Percentiles rank a stretch among this genome's conserved stretches.
phyloP scores from a whole-genome alignment of 2,797 vertebrate species.

The Melanotaenia parkinsoni region DNA sequence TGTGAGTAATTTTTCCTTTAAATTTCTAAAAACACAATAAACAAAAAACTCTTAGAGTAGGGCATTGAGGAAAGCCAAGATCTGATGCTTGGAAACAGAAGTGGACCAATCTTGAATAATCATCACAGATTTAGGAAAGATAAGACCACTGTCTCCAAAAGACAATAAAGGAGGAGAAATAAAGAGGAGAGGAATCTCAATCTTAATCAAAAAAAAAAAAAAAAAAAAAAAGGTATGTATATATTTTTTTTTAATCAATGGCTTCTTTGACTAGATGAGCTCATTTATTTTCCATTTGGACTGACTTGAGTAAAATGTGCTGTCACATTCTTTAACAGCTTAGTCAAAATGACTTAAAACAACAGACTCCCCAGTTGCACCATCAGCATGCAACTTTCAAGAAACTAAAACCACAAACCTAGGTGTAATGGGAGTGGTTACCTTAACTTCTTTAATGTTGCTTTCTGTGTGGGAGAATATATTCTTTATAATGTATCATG shows the following conservation, averaged over 20 bases:
- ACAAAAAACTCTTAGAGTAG: constrained; percentile 32
- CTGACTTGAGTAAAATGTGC: constrained; percentile 34
- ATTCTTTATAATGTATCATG: constrained; percentile 34
- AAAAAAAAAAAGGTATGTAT: too few species aligned
- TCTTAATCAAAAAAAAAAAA: too few species aligned
- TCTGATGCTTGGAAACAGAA: constrained; percentile 58
- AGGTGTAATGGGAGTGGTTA: constrained; percentile 41
- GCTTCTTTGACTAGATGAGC: constrained; percentile 55
- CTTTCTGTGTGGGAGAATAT: constrained; percentile 38
- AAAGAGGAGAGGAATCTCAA: constrained; percentile 21
- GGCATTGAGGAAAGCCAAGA: constrained; percentile 19
- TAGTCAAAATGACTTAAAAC: constrained; percentile 8
- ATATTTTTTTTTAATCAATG: constrained; percentile 25
- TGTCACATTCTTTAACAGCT: background rate
- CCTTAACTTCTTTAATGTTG: constrained; percentile 22
- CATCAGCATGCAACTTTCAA: constrained; percentile 44
- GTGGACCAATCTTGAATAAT: constrained; percentile 61
- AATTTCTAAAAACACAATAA: constrained; percentile 23
- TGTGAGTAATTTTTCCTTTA: constrained; percentile 28
- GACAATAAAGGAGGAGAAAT: constrained; percentile 46
- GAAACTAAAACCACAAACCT: constrained; percentile 55
- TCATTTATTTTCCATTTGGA: constrained; percentile 46
- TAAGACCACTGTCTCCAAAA: constrained; percentile 41
- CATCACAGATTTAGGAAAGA: constrained; percentile 58
- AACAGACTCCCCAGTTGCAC: constrained; percentile 29